These are phyloP conservation scores for Lytechinus pictus DNA, from an alignment of 35 echinoderm and acorn worm species.

Conservation along the genomic window DNA sequence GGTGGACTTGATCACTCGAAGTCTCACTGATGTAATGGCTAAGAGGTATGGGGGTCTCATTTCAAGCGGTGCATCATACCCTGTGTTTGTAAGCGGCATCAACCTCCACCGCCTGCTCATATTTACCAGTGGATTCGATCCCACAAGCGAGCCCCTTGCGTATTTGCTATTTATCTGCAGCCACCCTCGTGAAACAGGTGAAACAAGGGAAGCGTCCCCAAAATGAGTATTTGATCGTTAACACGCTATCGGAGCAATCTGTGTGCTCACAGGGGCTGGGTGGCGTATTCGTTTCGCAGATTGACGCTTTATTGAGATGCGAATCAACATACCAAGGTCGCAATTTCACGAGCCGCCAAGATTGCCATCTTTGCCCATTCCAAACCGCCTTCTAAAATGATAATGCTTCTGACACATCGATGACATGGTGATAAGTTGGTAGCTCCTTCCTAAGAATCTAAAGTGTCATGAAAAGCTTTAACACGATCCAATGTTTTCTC, in stretches of 20 bases:
- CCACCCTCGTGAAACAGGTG: slow-evolving; percentile 33
- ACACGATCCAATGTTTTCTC: background rate
- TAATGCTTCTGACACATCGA: slow-evolving; percentile 36
- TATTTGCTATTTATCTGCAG: slow-evolving; percentile 49
- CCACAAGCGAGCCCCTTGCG: slow-evolving; percentile 33
- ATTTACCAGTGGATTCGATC: slow-evolving; percentile 34
- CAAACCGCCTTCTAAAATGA: background rate
- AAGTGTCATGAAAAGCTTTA: slow-evolving; percentile 35
- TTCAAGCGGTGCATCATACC: slow-evolving; percentile 12
- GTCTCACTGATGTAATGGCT: slow-evolving; percentile 1
- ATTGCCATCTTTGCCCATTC: slow-evolving; percentile 31
- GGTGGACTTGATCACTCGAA: slow-evolving; percentile 18
- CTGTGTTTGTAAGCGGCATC: slow-evolving; percentile 47
- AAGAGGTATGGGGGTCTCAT: slow-evolving; percentile 41
- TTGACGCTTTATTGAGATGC: slow-evolving; percentile 50
- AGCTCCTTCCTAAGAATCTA: slow-evolving; percentile 9
- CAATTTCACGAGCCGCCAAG: slow-evolving; percentile 46
- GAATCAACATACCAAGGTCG: slow-evolving; percentile 58
- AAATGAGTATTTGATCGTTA: slow-evolving; percentile 55
- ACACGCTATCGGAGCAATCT: slow-evolving; percentile 55
- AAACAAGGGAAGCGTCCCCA: slow-evolving; percentile 40
- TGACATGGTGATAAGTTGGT: slow-evolving; percentile 18
- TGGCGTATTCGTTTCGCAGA: slow-evolving; percentile 50
- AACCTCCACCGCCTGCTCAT: slow-evolving; percentile 40
- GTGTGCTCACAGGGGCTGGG: slow-evolving; percentile 41